Evolutionary conservation across 2,888 invertebrate genomes (phyloP), one percentile per base, ranked within the genome.

Genomic region (Zaprionus lineosus): DNA sequence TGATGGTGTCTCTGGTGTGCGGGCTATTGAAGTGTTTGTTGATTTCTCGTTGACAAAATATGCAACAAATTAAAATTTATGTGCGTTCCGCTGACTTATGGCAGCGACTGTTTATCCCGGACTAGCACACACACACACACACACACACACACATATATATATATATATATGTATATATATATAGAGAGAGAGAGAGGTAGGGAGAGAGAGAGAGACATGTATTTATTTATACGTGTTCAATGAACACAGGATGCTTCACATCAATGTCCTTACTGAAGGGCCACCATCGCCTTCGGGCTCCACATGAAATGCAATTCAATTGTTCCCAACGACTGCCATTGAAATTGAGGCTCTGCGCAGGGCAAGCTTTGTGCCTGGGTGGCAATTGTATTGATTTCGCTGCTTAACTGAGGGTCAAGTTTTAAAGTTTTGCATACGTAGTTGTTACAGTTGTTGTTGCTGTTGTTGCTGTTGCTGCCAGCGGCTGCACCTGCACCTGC

Each of bases 321-420:
- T 87, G 87, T 87, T 87, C 76, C 57, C 29, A 41, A 19, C 37
- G 43, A n/a, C 43, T 71, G 70, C 48, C 75, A 75, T 71, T 71
- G 69, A 73, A 69, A 62, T 59, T 29, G 29, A 53, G n/a, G n/a
- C n/a, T n/a, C n/a, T n/a, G 8, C 31, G 40, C 39, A 48, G 28
- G 47, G 14, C 15, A 7, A 11, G 29, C 36, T 36, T 53, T 60
- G 74, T 39, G 39, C 43, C 76, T 87, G 87, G 87, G 87, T 88
- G 88, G 88, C 88, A 88, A 87, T 88, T 88, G 88, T 87, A 88
- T 88, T 88, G 88, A 88, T 88, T 86, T 75, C 31, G 31, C 52
- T 64, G 47, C 59, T 56, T 44, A 52, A 24, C 16, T 57, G 74
- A 64, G 82, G 78, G 74, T 65, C 75, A 77, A 56, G 51, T 37